These are phyloP conservation scores for Taenioides sp. DNA, from an alignment of 2,797 vertebrate species.

Conservation along the genomic window DNA sequence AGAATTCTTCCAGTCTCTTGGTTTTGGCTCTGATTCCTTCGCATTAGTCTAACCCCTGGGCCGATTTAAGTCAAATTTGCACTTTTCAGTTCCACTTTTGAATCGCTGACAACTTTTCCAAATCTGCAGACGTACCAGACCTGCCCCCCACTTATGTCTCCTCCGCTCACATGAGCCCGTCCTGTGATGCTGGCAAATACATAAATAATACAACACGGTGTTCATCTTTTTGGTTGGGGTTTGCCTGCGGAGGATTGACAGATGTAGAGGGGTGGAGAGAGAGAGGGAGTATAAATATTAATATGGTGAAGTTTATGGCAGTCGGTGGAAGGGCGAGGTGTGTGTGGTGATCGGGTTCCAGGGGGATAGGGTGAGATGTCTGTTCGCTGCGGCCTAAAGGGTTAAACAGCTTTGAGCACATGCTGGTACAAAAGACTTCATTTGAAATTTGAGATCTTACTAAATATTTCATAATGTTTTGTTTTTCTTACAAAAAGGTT, in stretches of 20 bases:
- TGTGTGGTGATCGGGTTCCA: conserved; percentile 54
- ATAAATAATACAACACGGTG: conserved; percentile 48
- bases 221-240: conserved; percentile 70
- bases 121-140: conserved; percentile 52
- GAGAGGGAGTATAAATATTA: conserved; percentile 72
- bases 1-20: conserved; percentile 33
- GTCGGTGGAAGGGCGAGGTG: conserved; percentile 59
- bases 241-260: conserved; percentile 78
- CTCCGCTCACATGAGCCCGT: conserved; percentile 47
- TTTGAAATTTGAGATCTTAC: too few relatives aligned
- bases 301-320: conserved; percentile 69
- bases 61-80: conserved; percentile 52
- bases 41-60: conserved; percentile 35
- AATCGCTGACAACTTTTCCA: conserved; percentile 56
- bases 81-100: conserved; percentile 51
- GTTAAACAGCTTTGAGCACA: conserved; percentile 56
- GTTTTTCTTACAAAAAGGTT: too few relatives aligned
- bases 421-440: neutral
- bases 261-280: conserved; percentile 70
- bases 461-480: too few relatives aligned
- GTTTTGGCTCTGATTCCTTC: conserved; percentile 49
- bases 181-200: conserved; percentile 58
- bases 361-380: conserved; percentile 74
- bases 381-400: conserved; percentile 66
- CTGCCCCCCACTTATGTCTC: conserved; percentile 49